Evolutionary conservation across 2,797 vertebrate genomes (phyloP).

Genomic region (Phoebastria nigripes): DNA sequence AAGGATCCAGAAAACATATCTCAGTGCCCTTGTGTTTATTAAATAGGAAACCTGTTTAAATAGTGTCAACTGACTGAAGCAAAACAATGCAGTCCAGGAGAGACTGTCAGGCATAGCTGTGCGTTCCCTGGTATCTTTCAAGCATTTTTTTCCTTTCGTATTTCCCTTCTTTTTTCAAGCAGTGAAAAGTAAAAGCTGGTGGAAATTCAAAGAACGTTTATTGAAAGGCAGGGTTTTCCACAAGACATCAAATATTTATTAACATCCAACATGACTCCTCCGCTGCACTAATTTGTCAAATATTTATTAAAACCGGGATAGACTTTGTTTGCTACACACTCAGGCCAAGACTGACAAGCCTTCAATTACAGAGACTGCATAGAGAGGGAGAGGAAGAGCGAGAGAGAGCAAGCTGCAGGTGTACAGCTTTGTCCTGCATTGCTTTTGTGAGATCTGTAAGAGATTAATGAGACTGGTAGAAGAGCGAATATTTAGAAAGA

Average conservation of each 20-base stretch:
- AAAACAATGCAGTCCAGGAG: slow-evolving; percentile 5
- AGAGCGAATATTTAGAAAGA: background rate
- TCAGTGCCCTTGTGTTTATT: slow-evolving; percentile 48
- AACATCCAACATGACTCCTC: background rate
- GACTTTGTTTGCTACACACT: background rate
- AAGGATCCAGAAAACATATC: slow-evolving; percentile 39
- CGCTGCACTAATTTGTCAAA: background rate
- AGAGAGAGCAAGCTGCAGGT: background rate
- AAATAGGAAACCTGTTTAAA: slow-evolving; percentile 56
- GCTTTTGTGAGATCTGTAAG: background rate
- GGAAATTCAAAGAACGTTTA: background rate
- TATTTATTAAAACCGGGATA: background rate
- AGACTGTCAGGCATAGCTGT: background rate
- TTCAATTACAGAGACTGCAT: rapidly evolving
- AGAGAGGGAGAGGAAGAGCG: background rate
- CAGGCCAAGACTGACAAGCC: background rate
- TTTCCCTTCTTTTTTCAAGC: background rate
- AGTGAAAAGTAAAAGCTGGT: background rate
- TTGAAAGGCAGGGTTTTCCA: background rate
- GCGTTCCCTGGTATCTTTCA: slow-evolving; percentile 1
- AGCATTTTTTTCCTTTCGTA: background rate
- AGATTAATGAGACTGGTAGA: background rate
- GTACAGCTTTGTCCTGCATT: background rate
- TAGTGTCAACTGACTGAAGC: slow-evolving; percentile 26
- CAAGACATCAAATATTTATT: background rate